phyloP scores from a whole-genome alignment of 1,140 invertebrate genomes.

The Cyclargus thomasi region DNA sequence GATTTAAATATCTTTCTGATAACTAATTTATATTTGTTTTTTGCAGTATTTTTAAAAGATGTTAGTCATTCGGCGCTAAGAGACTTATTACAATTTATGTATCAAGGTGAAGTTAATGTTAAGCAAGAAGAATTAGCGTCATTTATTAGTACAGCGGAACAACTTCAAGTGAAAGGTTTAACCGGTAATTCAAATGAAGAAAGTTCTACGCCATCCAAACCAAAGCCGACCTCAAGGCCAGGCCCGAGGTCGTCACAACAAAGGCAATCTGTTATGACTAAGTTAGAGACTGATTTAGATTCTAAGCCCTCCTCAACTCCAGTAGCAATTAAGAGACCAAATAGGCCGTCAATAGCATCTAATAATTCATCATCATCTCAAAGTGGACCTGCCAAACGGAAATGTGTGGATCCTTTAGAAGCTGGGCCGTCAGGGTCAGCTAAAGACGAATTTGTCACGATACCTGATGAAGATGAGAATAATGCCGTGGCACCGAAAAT shows the following conservation, averaged over 20 bases:
- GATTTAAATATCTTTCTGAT: not conserved
- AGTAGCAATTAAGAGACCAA: conserved; percentile 76
- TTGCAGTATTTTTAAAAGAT: conserved; percentile 88
- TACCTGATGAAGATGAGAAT: conserved; percentile 74
- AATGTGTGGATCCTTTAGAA: conserved; percentile 75
- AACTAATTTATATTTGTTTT: conserved; percentile 32
- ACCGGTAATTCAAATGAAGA: conserved; percentile 78
- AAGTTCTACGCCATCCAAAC: conserved; percentile 73
- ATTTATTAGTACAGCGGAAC: conserved; percentile 90
- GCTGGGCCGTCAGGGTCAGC: conserved; percentile 70
- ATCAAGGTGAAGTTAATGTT: conserved; percentile 90
- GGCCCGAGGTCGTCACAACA: conserved; percentile 76
- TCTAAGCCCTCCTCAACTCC: conserved; percentile 74
- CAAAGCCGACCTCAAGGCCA: conserved; percentile 75
- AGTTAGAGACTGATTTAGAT: conserved; percentile 76
- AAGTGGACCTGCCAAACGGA: conserved; percentile 73
- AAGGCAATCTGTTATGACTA: conserved; percentile 75
- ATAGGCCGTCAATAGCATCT: conserved; percentile 75
- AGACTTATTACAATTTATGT: conserved; percentile 90
- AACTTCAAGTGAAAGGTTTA: conserved; percentile 89
- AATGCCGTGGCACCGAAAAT: conserved; percentile 74
- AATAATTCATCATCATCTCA: conserved; percentile 75
- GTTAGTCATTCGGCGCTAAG: conserved; percentile 84
- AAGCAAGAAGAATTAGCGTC: conserved; percentile 87
- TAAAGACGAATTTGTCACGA: conserved; percentile 75